Conservation (phyloP, 2,888 invertebrate species). For the Neoitamus cyanurus region DNA sequence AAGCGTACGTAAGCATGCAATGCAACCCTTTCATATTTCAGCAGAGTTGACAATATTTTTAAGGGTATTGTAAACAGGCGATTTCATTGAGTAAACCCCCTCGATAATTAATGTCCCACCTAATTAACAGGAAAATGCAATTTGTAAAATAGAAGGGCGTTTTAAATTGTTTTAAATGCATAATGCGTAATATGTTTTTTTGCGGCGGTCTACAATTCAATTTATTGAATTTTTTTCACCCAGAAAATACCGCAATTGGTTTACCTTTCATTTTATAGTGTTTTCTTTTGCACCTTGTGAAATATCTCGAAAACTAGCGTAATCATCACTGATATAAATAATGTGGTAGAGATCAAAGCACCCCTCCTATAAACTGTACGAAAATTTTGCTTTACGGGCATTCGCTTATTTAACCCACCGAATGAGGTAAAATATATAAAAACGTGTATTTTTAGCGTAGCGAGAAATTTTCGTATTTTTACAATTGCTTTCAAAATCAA, state of each 20-base stretch:
- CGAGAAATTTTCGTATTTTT: not conserved
- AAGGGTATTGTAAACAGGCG: not conserved
- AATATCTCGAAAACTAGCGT: not conserved
- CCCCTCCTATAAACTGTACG: not conserved
- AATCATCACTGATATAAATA: not conserved
- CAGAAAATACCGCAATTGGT: not conserved
- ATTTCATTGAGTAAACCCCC: too few species aligned
- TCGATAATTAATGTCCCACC: too few species aligned
- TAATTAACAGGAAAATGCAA: not conserved
- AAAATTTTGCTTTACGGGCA: not conserved
- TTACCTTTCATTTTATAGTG: not conserved
- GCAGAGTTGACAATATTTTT: not conserved
- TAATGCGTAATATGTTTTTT: not conserved
- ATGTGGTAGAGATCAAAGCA: not conserved
- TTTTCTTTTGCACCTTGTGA: not conserved
- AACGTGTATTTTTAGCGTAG: not conserved
- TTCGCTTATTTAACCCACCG: not conserved
- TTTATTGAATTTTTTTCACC: not conserved
- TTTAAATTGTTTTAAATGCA: not conserved
- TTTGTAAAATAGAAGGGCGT: not conserved
- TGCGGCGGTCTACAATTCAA: not conserved
- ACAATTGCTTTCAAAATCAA: conserved; percentile 15
- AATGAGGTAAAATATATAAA: conserved; percentile 9
- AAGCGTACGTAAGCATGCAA: not conserved
- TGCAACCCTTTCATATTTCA: not conserved